Base-by-base conservation (phyloP, 2,113 vertebrate genomes). In the Pachyramphus minor region DNA sequence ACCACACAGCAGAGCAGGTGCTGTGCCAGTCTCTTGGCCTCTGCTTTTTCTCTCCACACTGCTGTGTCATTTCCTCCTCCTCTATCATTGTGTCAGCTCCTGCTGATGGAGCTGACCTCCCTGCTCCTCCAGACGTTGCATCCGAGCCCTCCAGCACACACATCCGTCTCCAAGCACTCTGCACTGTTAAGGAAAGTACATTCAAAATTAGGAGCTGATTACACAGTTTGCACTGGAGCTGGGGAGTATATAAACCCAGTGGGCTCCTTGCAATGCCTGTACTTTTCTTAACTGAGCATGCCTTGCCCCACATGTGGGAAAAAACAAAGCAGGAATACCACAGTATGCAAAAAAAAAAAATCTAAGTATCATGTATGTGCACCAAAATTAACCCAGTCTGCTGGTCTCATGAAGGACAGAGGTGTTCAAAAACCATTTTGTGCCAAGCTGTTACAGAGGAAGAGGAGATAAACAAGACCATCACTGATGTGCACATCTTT, bases 31-130 rank as follows among this genome's bases (percentile, higher is more conserved):
- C 59, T 60, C 49, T 80, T 18, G 62, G 39, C 23, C 80, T n/a
- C 55, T 0, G 4, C 60, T 75, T 59, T 47, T 66, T 80, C 35
- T 83, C 72, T 31, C 41, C 42, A 20, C 35, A 4, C 63, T 76
- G 63, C 31, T 33, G 33, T 69, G 53, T 60, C 80, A 62, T 81
- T 89, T 87, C 90, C 89, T 87, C 80, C 84, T 93, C 84, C 67
- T 94, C 80, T 64, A 59, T 80, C 87, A 73, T 17, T 84, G 92
- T 89, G 77, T 72, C 95, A 94, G 90, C 81, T 80, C 87, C 87
- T 14, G 80, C 84, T 89, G 94, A 73, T 88, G 82, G n/a, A 86
- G 67, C 92, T 94, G 91, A 88, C 86, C 94, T 90, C 56, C 69
- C 82, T 78, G 95, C 74, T 93, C 74, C 68, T 81, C 55, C 82